phyloP scores from a whole-genome alignment of 2,888 invertebrate genomes.

The Actias luna region DNA sequence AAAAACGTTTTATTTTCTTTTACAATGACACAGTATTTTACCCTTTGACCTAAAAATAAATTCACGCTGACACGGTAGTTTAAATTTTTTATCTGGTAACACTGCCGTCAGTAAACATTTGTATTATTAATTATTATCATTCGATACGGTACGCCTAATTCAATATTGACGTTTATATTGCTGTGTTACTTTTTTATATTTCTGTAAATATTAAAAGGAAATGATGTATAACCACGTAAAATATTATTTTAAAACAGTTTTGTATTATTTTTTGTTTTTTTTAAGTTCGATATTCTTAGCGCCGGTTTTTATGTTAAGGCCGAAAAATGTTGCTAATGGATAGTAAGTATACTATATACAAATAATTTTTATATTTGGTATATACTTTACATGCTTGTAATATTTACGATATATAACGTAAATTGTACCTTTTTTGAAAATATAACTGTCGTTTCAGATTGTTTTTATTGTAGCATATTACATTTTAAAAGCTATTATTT shows the following conservation, averaged over 20 bases:
- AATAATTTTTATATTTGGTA: background rate
- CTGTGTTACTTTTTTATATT: background rate
- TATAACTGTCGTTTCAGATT: no score
- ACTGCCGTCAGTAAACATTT: no score
- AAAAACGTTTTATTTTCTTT: no score
- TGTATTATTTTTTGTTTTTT: slow-evolving; percentile 11
- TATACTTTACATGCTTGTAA: background rate
- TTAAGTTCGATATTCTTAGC: background rate
- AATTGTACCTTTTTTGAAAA: no score
- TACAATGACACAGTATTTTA: no score
- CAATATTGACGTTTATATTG: background rate
- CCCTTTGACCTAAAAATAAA: no score
- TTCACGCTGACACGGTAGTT: no score
- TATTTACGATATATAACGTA: background rate
- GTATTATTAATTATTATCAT: no score
- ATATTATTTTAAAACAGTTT: slow-evolving; percentile 13
- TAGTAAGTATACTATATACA: slow-evolving; percentile 12
- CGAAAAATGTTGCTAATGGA: slow-evolving; percentile 10
- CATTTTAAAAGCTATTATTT: background rate
- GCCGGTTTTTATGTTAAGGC: slow-evolving; percentile 6
- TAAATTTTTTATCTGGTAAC: no score
- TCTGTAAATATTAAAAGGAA: background rate
- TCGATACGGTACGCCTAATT: background rate
- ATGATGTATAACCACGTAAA: background rate
- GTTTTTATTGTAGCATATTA: no score